Evolutionary conservation across 2,888 invertebrate species (phyloP), one percentile per base, ranked within the genome.

Genomic region (Nomada goodeniana): DNA sequence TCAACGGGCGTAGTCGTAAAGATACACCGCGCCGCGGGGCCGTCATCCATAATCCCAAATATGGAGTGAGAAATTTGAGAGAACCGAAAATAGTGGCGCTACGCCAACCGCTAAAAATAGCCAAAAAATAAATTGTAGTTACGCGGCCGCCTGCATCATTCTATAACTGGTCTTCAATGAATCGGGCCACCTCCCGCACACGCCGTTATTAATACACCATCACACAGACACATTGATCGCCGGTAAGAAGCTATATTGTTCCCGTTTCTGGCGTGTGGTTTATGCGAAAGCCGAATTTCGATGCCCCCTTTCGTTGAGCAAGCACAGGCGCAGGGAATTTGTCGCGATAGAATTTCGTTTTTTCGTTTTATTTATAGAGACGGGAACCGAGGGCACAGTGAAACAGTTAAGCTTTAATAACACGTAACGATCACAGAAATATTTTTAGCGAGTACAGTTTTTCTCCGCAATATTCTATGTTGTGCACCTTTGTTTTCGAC

Each of bases 51-150:
- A 93, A 93, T 91, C 87, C 93, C 93, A 91, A 93, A 93, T 93
- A 93, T 91, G 93, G 93, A 89, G 91, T 92, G 92, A 92, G 93
- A 93, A 93, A 93, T 93, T 92, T 93, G 93, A 93, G 93, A 93
- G 92, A 92, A 92, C 92, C 91, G 91, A 93, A 93, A 93, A 93
- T 93, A 92, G 93, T 92, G 93, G 93, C 92, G 91, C 88, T 83
- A 90, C 88, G 92, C 92, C 92, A 92, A 90, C 89, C 82, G 83
- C 93, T 92, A 92, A 92, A 91, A 92, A 93, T 93, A 93, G 91
- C 91, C 85, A 92, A 93, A 92, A 93, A 92, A 92, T 92, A 92
- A 92, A 93, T 91, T 91, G 89, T 91, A 91, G 89, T 92, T 91
- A 90, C 91, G 88, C 88, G 88, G 86, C 84, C 86, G 86, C 85